Base-by-base conservation (phyloP, 2,797 vertebrate genomes). In the Eremophila alpestris region DNA sequence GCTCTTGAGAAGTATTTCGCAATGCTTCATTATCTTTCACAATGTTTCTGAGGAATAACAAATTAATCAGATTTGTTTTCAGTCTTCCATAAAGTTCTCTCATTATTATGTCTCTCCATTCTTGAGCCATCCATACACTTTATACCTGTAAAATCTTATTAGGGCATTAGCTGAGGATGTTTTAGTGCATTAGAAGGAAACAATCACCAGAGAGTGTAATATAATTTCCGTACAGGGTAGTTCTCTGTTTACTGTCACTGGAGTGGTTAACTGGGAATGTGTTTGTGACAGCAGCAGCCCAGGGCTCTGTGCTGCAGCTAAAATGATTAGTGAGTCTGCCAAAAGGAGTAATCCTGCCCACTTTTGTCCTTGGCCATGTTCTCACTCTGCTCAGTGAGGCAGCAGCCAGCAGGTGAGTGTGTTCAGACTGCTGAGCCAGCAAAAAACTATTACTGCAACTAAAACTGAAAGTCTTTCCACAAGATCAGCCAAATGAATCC, bases 131-230 rank as follows among this genome's bases (percentile, higher is more conserved):
- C 75, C 34, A 19, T 87, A 82, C 20, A 55, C 63, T 83, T 74
- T 71, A 77, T 86, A 54, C 36, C 36, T 85, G 58, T 27, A 83
- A 93, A 94, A 96, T 86, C 92, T 88, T 71, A 86, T 90, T 90
- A 95, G 43, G 18, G 30, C 51, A 92, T 91, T 92, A 92, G 76
- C 76, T 85, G 84, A 87, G 76, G 81, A 74, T 36, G 38, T 71
- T 93, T 92, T 71, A 92, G 64, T 87, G 71, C 68, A 89, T 85
- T 91, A 93, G 65, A 89, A 85, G 85, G 87, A 95, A 95, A 87
- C 70, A 74, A 62, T 82, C 68, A 89, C 17, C 27, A 51, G 41
- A 77, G n/a, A 89, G 30, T 26, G 51, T 49, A 92, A 74, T 74
- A 56, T 40, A 75, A 94, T 92, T 93, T 94, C 71, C 64, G 38